Conservation (phyloP, 1,140 invertebrate species). For the Pemphigus obesinymphae region DNA sequence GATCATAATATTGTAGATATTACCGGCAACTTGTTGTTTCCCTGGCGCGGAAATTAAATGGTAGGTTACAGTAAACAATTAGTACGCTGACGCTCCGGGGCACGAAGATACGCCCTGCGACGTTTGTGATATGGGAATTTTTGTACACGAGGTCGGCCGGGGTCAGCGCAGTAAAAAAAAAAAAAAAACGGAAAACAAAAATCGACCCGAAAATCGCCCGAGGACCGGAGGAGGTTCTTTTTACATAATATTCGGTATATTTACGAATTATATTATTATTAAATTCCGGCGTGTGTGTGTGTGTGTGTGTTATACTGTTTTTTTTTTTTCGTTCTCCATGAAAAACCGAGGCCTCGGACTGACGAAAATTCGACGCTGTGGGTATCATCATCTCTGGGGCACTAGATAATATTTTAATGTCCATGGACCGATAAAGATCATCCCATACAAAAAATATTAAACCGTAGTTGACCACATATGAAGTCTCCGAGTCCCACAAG, state of each 20-base stretch:
- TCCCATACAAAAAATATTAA: conserved; percentile 18
- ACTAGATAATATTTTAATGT: conserved; percentile 39
- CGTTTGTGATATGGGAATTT: conserved; percentile 25
- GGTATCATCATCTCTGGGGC: conserved; percentile 30
- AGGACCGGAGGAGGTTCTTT: neutral
- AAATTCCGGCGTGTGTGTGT: neutral
- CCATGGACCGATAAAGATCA: conserved; percentile 33
- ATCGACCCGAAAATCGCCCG: conserved; percentile 4
- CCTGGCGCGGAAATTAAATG: conserved; percentile 6
- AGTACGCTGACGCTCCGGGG: conserved; percentile 7
- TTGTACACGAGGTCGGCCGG: neutral
- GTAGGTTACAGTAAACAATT: conserved; percentile 37
- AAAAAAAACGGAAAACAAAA: neutral
- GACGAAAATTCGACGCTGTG: conserved; percentile 21
- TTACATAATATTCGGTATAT: conserved; percentile 28
- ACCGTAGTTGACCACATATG: conserved; percentile 35
- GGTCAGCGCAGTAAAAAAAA: neutral
- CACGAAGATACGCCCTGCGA: conserved; percentile 11
- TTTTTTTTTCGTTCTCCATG: conserved; percentile 1
- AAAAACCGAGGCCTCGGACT: neutral
- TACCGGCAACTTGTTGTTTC: neutral
- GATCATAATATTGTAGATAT: conserved; percentile 16
- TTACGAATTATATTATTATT: conserved; percentile 28
- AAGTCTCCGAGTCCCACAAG: conserved; percentile 14
- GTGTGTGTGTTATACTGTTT: neutral